Evolutionary conservation across 2,113 vertebrate species (phyloP).

Genomic region (Neolamprologus toae): DNA sequence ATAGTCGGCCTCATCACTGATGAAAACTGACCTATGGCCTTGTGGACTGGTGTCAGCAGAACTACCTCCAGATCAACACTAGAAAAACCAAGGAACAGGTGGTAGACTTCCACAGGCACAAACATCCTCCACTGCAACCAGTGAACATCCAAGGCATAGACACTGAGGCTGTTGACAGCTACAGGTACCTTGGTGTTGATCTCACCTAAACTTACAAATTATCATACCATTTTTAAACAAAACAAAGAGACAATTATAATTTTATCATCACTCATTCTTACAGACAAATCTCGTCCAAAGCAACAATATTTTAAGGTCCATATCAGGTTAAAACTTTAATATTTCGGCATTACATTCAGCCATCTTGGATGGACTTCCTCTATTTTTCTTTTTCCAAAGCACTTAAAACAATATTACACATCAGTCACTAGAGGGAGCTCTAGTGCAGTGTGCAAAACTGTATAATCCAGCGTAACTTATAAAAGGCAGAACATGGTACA

Average conservation of each 20-base stretch:
- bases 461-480: rapidly evolving
- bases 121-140: background rate
- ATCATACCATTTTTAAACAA: background rate
- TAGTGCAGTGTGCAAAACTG: background rate
- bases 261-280: background rate
- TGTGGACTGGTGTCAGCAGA: background rate
- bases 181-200: background rate
- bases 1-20: rapidly evolving
- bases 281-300: background rate
- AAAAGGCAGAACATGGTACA: background rate
- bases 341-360: background rate
- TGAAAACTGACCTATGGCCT: background rate
- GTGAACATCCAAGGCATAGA: rapidly evolving
- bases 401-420: background rate
- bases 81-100: background rate
- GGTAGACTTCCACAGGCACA: background rate
- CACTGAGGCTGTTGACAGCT: background rate
- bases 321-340: background rate
- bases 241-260: background rate
- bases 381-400: background rate
- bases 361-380: background rate
- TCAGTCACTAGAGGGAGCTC: background rate
- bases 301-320: background rate
- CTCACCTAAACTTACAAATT: background rate
- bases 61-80: background rate